A percentile compares a stretch with the other conserved stretches of the same genome.
Evolutionary conservation across 2,113 vertebrate species (phyloP).

Genomic region (Conger conger): DNA sequence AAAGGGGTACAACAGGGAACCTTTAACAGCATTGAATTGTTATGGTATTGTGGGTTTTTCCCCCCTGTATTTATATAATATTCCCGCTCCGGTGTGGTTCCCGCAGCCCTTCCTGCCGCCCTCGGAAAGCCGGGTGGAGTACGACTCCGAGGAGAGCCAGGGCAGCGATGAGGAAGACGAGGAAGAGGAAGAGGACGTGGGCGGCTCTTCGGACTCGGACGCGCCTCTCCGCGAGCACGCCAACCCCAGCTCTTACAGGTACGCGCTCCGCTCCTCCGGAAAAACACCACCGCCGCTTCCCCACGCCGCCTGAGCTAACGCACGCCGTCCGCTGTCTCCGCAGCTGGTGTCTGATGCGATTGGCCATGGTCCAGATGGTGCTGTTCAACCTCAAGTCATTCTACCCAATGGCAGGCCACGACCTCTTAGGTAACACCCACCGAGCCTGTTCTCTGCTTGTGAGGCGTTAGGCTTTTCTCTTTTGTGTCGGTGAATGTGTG

Average conservation of each 20-base stretch:
- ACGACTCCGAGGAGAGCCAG: constrained; percentile 94
- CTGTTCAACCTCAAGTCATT: constrained; percentile 90
- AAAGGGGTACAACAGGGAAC: too few relatives aligned
- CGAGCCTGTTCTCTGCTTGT: neutral
- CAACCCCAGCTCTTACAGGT: constrained; percentile 97
- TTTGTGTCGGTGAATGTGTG: too few relatives aligned
- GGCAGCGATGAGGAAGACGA: constrained; percentile 80
- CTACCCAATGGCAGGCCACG: constrained; percentile 93
- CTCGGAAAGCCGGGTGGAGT: constrained; percentile 78
- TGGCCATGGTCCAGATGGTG: constrained; percentile 94
- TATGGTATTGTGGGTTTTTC: neutral
- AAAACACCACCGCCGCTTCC: neutral
- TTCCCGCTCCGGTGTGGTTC: neutral
- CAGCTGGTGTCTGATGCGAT: constrained; percentile 97
- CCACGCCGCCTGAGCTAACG: neutral
- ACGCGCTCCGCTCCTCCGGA: neutral
- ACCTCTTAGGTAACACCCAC: constrained; percentile 85
- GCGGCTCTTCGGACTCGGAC: constrained; percentile 65
- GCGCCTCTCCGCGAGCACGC: constrained; percentile 83
- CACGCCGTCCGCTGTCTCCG: constrained; percentile 28
- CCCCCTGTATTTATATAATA: neutral
- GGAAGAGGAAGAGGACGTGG: constrained; percentile 68
- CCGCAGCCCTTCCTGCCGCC: constrained; percentile 81
- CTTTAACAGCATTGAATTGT: too few relatives aligned
- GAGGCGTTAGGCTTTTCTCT: too few relatives aligned